Conservation (phyloP, 37 sponge, comb jelly and placozoan species). For the Beroe forskalii region DNA sequence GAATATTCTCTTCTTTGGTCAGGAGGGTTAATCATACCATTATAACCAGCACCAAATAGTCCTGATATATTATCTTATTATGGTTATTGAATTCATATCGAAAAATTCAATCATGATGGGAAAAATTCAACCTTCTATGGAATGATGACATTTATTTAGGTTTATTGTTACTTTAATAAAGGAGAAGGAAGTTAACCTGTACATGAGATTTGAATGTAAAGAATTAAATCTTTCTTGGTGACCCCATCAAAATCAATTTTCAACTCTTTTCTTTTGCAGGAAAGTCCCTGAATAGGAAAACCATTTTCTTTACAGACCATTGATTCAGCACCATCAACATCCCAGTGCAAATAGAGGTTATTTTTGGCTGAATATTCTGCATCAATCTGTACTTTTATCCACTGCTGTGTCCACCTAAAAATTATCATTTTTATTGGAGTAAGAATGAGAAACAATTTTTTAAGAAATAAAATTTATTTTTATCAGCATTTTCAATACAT, state of each 20-base stretch:
- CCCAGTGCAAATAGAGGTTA: constrained; percentile 40
- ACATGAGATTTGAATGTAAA: constrained; percentile 58
- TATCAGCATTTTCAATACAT: too few species aligned
- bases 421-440: too few species aligned
- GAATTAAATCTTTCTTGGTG: not conserved
- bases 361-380: not conserved
- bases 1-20: constrained; percentile 54
- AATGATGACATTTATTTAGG: too few species aligned
- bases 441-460: too few species aligned
- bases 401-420: constrained; percentile 57
- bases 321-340: constrained; percentile 54
- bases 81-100: too few species aligned
- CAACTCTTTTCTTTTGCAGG: constrained; percentile 4
- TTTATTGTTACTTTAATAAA: too few species aligned
- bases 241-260: not conserved
- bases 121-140: too few species aligned
- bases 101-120: too few species aligned
- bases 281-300: not conserved
- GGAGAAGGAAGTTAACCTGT: too few species aligned
- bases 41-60: constrained; percentile 77
- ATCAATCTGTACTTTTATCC: constrained; percentile 5
- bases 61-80: constrained; percentile 25
- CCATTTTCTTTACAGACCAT: constrained; percentile 37
- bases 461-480: too few species aligned
- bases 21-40: constrained; percentile 77